Evolutionary conservation across 2,888 invertebrate species (phyloP).

Genomic region (Halictus quadricinctus): DNA sequence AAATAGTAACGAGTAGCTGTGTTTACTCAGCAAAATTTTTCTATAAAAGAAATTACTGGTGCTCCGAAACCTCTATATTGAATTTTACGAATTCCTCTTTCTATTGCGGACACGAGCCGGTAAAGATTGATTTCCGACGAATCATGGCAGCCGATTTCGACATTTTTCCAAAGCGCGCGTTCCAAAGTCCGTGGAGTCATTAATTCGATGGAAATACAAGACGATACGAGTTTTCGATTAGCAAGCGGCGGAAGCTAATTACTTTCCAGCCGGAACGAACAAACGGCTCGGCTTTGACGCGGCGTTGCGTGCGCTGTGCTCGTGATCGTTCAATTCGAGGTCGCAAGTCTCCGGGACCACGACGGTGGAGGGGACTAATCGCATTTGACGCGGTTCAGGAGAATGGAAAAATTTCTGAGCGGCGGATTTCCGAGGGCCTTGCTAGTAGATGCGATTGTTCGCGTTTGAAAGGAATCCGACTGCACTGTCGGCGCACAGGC

Average conservation of each 20-base stretch:
- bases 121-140: too few species aligned
- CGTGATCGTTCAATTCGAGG: not conserved
- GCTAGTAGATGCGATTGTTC: slow-evolving; percentile 29
- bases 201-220: not conserved
- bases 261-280: not conserved
- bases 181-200: not conserved
- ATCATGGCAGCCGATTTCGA: not conserved
- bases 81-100: not conserved
- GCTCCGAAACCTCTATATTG: not conserved
- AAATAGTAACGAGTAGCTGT: not conserved
- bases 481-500: slow-evolving; percentile 10
- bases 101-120: too few species aligned
- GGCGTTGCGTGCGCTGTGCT: not conserved
- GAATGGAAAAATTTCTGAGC: slow-evolving; percentile 36
- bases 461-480: slow-evolving; percentile 30
- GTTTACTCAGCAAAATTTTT: not conserved
- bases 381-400: slow-evolving; percentile 36
- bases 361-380: slow-evolving; percentile 17
- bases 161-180: not conserved
- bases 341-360: not conserved
- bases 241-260: not conserved
- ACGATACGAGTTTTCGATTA: not conserved
- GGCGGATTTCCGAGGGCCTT: not conserved
- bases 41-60: not conserved
- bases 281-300: not conserved